Base-by-base conservation (phyloP, 1,140 invertebrate species). In the Drosophila insularis region DNA sequence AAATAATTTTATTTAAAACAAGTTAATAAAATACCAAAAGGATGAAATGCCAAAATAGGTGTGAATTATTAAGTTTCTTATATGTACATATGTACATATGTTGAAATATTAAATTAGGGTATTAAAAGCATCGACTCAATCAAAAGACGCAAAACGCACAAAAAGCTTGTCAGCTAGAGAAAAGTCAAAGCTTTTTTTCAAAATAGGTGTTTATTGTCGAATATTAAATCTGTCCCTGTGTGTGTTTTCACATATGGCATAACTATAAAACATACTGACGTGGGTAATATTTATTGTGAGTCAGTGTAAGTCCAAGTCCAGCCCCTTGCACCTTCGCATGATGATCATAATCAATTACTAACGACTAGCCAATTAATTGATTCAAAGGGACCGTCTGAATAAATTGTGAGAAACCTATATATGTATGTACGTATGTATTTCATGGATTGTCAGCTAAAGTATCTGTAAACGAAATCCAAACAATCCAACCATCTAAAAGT, bases 361-460 rank as follows among this genome's bases (percentile, higher is more conserved):
- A 62, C 39, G 58, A 65, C 64, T 61, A 37, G 40, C 58, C 65
- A 27, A 60, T 78, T 81, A 86, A 86, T 81, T 86, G 81, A 72
- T 46, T 82, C 78, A 86, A 86, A 86, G 32, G 61, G 19, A 63
- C 81, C 81, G 82, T 50, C 68, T 37, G 59, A 70, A 70, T 56
- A 70, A 61, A 35, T 37, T 35, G 5, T 4, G 14, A 11, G 13
- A 23, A 31, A 13, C 32, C 2, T 31, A 31, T 35, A 11, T 8
- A 58, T 19, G 13, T 2, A 21, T 17, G 31, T 5, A 32, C 1
- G 4, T 2, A 32, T 32, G 23, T 23, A n/a, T 31, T 31, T 5
- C 27, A 31, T 46, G 43, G 43, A 23, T 27, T 27, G 23, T 27
- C 23, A 27, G 23, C 23, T 21, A 58, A 14, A 27, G 23, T 27